Conservation (phyloP, 2,797 vertebrate species). For the Tapera naevia region DNA sequence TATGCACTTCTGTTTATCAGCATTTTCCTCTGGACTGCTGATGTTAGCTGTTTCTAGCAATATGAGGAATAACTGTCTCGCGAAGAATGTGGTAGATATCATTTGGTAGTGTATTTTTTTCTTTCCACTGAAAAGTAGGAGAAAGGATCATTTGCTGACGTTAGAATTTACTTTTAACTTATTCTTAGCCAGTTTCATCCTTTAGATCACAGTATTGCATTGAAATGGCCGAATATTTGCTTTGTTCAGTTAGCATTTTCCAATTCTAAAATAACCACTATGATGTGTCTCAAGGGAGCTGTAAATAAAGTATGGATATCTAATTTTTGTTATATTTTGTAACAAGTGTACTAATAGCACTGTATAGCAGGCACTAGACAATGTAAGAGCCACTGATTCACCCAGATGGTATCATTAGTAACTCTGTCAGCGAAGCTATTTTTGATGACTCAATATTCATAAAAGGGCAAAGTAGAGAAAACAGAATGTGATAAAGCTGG, state of each 20-base stretch:
- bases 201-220: neutral
- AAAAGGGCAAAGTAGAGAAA: constrained; percentile 67
- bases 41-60: constrained; percentile 54
- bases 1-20: constrained; percentile 52
- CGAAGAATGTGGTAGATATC: neutral
- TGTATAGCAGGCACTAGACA: constrained; percentile 5
- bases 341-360: neutral
- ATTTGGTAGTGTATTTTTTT: neutral
- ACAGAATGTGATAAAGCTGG: constrained; percentile 63
- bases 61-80: neutral
- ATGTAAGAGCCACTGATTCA: constrained; percentile 52
- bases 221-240: constrained; percentile 4
- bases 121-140: neutral
- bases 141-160: neutral
- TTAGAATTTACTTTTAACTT: constrained; percentile 14
- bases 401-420: constrained; percentile 46
- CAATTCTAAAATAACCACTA: constrained; percentile 33
- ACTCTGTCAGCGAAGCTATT: constrained; percentile 53
- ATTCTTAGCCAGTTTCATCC: constrained; percentile 19
- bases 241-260: constrained; percentile 9
- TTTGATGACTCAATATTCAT: constrained; percentile 72
- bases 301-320: constrained; percentile 30
- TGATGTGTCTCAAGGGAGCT: constrained; percentile 7
- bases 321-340: constrained; percentile 46
- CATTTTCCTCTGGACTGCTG: constrained; percentile 63